phyloP scores from a whole-genome alignment of 2,888 invertebrate genomes.

The Ephialtes manifestator region DNA sequence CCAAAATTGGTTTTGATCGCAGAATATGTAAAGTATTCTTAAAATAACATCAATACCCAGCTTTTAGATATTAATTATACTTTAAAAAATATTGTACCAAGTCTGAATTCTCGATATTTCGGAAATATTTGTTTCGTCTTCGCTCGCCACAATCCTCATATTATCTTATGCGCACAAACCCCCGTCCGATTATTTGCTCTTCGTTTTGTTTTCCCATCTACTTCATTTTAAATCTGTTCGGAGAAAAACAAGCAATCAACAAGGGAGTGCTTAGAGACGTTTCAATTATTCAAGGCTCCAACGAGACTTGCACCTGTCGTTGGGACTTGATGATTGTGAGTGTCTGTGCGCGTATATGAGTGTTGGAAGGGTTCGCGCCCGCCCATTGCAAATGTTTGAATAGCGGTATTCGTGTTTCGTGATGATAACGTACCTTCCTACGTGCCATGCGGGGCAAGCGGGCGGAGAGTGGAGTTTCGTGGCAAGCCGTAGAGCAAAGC shows the following conservation, averaged over 20 bases:
- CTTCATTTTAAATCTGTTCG: neutral
- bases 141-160: neutral
- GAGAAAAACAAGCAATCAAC: conserved; percentile 17
- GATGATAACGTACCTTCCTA: conserved; percentile 56
- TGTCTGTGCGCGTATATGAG: conserved; percentile 10
- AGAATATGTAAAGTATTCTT: too few species aligned
- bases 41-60: too few species aligned
- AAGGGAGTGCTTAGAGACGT: conserved; percentile 21
- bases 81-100: neutral
- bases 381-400: conserved; percentile 58
- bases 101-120: conserved; percentile 7
- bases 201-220: neutral
- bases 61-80: neutral
- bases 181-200: neutral
- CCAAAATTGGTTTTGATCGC: too few species aligned
- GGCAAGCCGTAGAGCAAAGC: conserved; percentile 22
- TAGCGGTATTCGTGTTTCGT: conserved; percentile 62
- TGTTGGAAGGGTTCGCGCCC: conserved; percentile 40
- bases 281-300: conserved; percentile 49
- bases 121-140: neutral
- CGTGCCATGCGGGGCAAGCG: conserved; percentile 4
- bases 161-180: neutral
- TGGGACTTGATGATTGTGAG: conserved; percentile 4
- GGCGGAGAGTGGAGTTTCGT: conserved; percentile 11
- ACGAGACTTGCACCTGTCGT: conserved; percentile 34